phyloP scores from a whole-genome alignment of 1,140 invertebrate genomes.

The Phenacoccus solenopsis region DNA sequence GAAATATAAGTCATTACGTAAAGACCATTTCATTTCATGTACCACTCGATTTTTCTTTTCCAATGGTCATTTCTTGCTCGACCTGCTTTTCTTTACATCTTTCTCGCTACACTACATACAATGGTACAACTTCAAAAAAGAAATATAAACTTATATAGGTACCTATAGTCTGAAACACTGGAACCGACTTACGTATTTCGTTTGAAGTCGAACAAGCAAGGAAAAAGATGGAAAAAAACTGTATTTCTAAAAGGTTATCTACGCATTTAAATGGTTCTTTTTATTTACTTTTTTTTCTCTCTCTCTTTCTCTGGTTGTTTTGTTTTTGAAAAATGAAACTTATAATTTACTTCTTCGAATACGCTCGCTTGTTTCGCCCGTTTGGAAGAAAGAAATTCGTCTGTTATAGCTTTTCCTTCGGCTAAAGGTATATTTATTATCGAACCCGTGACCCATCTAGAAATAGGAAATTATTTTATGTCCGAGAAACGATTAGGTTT shows the following conservation, averaged over 20 bases:
- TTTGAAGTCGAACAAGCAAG: neutral
- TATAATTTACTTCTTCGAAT: neutral
- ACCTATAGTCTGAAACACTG: neutral
- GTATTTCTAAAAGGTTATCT: neutral
- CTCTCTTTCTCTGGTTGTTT: neutral
- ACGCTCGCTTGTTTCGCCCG: too few species aligned
- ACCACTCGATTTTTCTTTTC: neutral
- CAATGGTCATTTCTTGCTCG: neutral
- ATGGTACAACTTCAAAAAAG: neutral
- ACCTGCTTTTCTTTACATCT: neutral
- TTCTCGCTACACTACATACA: neutral
- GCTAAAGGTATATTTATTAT: neutral
- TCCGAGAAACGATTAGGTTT: too few species aligned
- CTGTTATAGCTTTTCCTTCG: neutral
- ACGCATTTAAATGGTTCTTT: neutral
- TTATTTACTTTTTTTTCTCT: neutral
- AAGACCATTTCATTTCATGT: neutral
- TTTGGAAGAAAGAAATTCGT: neutral
- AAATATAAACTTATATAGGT: neutral
- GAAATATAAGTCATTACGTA: neutral
- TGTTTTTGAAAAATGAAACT: neutral
- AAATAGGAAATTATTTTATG: too few species aligned
- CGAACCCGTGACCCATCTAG: too few species aligned
- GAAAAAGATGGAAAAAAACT: neutral
- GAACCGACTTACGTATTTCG: neutral